Percentiles rank a stretch among this genome's conserved stretches.
Evolutionary conservation across 1,140 invertebrate genomes (phyloP).

Genomic region (Drosophila kepulauana): DNA sequence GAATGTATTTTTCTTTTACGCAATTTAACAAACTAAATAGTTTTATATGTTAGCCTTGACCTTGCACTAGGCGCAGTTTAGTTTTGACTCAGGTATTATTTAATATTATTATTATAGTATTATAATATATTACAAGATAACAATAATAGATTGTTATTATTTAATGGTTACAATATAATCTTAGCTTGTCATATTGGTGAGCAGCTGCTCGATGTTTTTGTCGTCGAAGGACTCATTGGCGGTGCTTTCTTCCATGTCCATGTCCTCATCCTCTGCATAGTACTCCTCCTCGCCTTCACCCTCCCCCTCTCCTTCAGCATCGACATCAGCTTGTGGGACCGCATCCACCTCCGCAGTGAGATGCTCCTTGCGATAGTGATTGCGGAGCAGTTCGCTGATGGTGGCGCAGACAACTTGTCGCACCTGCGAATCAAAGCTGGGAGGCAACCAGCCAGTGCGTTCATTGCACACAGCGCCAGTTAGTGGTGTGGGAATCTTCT

Average conservation of each 20-base stretch:
- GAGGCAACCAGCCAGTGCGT: slow-evolving; percentile 91
- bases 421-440: slow-evolving; percentile 88
- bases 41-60: too few relatives aligned
- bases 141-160: too few relatives aligned
- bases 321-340: slow-evolving; percentile 57
- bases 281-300: slow-evolving; percentile 51
- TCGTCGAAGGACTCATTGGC: slow-evolving; percentile 42
- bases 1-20: too few relatives aligned
- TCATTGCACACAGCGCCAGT: slow-evolving; percentile 89
- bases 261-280: slow-evolving; percentile 55
- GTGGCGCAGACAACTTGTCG: slow-evolving; percentile 89
- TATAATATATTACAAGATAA: too few relatives aligned
- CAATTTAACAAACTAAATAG: too few relatives aligned
- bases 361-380: slow-evolving; percentile 83
- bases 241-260: slow-evolving; percentile 60
- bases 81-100: too few relatives aligned
- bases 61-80: too few relatives aligned
- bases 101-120: background rate
- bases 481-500: slow-evolving; percentile 88
- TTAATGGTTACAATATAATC: too few relatives aligned
- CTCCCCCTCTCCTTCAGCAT: slow-evolving; percentile 39
- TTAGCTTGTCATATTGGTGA: slow-evolving; percentile 66
- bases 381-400: slow-evolving; percentile 87
- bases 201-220: slow-evolving; percentile 64
- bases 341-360: slow-evolving; percentile 70